Evolutionary conservation across 2,797 vertebrate species (phyloP).

Genomic region (Clarias fuscus): DNA sequence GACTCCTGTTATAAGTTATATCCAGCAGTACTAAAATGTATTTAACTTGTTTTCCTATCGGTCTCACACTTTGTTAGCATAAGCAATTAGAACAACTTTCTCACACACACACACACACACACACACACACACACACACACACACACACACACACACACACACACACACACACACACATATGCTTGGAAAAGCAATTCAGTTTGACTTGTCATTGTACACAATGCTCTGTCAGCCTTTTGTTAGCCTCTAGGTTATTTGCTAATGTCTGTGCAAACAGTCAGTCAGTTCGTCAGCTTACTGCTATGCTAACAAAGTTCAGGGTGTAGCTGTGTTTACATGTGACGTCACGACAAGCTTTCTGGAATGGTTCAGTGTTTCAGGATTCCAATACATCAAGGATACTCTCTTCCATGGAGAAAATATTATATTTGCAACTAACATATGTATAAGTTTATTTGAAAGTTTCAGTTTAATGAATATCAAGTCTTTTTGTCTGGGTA

Average conservation of each 20-base stretch:
- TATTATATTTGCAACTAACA: background rate
- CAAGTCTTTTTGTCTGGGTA: conserved; percentile 7
- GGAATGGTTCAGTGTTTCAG: background rate
- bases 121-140: background rate
- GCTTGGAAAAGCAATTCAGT: background rate
- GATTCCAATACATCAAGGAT: background rate
- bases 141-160: background rate
- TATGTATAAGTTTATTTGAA: background rate
- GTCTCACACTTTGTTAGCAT: background rate
- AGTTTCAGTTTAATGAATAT: background rate
- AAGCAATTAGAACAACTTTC: conserved; percentile 6
- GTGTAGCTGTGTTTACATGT: conserved; percentile 26
- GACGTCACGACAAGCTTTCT: conserved; percentile 7
- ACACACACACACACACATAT: background rate
- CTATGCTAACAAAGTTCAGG: conserved; percentile 31
- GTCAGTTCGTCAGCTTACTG: conserved; percentile 11
- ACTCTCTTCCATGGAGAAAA: background rate
- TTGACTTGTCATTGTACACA: conserved; percentile 29
- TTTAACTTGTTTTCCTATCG: background rate
- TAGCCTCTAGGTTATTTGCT: conserved; percentile 10
- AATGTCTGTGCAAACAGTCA: conserved; percentile 30
- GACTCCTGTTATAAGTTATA: no score
- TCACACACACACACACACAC: conserved; percentile 3
- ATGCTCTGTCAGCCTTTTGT: conserved; percentile 22
- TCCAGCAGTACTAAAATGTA: background rate